phyloP scores from a whole-genome alignment of 1,140 invertebrate genomes.

The Mamestra configurata region DNA sequence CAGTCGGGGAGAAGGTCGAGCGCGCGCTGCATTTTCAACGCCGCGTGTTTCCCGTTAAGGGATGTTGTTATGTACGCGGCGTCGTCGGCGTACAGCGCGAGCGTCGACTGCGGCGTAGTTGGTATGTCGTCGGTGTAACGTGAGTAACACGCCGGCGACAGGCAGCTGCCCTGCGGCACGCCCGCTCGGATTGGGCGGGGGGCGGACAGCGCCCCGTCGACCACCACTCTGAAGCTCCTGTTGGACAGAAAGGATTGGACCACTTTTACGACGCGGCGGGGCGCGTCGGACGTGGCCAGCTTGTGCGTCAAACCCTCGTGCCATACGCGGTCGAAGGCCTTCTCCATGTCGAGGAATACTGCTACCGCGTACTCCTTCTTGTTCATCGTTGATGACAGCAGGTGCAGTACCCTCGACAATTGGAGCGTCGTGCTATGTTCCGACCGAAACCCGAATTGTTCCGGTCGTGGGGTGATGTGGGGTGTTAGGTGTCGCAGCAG shows the following conservation, averaged over 20 bases:
- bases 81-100: no score
- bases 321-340: background rate
- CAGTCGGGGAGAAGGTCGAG: no score
- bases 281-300: background rate
- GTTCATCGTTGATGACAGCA: no score
- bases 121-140: no score
- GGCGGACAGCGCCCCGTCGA: background rate
- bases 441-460: slow-evolving; percentile 4
- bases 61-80: no score
- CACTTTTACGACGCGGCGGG: background rate
- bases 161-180: background rate
- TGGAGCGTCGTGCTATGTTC: slow-evolving; percentile 10
- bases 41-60: no score
- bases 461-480: background rate
- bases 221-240: background rate
- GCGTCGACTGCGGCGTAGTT: no score
- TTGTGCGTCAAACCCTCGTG: background rate
- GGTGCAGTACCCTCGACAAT: slow-evolving; percentile 17
- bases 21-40: no score
- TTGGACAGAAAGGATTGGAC: background rate
- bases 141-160: background rate
- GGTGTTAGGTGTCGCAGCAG: background rate
- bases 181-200: background rate
- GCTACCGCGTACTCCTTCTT: background rate
- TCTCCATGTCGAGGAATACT: slow-evolving; percentile 16